Evolutionary conservation across 2,113 vertebrate genomes (phyloP).

Genomic region (Thamnaconus septentrionalis): DNA sequence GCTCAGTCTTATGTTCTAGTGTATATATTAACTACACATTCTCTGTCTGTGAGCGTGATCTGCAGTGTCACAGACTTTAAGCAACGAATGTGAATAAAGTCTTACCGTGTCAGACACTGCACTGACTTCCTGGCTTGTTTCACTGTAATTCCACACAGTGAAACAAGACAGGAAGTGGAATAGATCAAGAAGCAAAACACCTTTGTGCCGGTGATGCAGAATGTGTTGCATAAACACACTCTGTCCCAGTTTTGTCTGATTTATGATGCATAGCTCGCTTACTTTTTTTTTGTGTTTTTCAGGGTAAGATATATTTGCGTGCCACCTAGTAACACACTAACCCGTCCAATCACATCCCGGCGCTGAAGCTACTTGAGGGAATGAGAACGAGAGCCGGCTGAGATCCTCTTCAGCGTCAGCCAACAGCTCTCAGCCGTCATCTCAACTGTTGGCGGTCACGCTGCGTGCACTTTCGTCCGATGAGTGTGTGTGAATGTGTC

Average conservation of each 20-base stretch:
- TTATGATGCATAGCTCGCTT: not conserved
- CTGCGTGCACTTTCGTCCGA: not conserved
- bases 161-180: too few species aligned
- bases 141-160: too few species aligned
- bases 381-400: not conserved
- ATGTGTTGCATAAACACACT: not conserved
- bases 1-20: too few species aligned
- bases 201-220: not conserved
- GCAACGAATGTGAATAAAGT: too few species aligned
- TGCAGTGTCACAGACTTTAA: too few species aligned
- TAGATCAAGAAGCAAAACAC: too few species aligned
- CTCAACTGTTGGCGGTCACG: slow-evolving; percentile 10
- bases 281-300: too few species aligned
- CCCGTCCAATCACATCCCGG: not conserved
- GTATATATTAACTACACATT: too few species aligned
- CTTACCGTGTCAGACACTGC: too few species aligned
- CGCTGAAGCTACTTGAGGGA: not conserved
- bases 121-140: too few species aligned
- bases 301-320: too few species aligned
- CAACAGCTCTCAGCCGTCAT: slow-evolving; percentile 20
- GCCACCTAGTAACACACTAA: not conserved
- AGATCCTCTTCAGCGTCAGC: slow-evolving; percentile 1
- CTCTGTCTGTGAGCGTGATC: too few species aligned
- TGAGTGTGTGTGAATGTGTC: slow-evolving; percentile 6
- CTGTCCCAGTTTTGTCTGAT: not conserved